Conservation (phyloP, 2,797 vertebrate species). For the Thalassophryne amazonica region DNA sequence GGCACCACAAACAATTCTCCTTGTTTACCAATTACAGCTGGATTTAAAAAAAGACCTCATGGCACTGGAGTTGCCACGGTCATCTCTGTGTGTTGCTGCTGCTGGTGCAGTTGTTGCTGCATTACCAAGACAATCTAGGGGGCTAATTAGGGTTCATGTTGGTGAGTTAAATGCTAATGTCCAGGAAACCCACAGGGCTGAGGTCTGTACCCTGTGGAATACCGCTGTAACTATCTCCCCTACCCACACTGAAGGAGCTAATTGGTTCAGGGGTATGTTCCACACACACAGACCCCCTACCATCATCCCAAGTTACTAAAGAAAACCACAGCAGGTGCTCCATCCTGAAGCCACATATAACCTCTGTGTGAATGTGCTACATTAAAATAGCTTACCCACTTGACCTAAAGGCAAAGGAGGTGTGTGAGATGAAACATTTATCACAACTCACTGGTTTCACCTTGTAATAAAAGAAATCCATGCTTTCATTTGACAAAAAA, state of each 20-base stretch:
- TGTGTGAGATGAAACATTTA: not conserved
- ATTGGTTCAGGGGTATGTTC: constrained; percentile 58
- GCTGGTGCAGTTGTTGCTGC: constrained; percentile 42
- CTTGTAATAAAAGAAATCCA: no score
- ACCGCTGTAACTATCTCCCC: constrained; percentile 27
- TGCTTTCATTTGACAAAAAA: not conserved
- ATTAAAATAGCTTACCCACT: constrained; percentile 34
- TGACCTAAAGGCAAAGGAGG: constrained; percentile 1
- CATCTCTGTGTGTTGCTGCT: constrained; percentile 33
- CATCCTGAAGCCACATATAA: constrained; percentile 52
- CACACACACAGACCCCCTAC: constrained; percentile 40
- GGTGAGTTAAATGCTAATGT: constrained; percentile 75
- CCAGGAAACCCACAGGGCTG: constrained; percentile 66
- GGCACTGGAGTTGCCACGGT: constrained; percentile 46
- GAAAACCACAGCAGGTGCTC: constrained; percentile 48
- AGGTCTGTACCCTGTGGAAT: constrained; percentile 57
- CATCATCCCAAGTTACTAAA: constrained; percentile 25
- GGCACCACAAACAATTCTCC: constrained; percentile 47
- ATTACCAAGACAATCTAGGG: constrained; percentile 70
- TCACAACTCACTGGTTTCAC: not conserved
- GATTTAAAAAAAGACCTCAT: constrained; percentile 28
- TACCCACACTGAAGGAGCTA: constrained; percentile 53
- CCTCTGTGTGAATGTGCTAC: constrained; percentile 44
- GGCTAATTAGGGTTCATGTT: constrained; percentile 79
- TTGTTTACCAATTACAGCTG: constrained; percentile 54